Base-by-base conservation (phyloP, 2,113 vertebrate genomes). In the Mobula birostris region DNA sequence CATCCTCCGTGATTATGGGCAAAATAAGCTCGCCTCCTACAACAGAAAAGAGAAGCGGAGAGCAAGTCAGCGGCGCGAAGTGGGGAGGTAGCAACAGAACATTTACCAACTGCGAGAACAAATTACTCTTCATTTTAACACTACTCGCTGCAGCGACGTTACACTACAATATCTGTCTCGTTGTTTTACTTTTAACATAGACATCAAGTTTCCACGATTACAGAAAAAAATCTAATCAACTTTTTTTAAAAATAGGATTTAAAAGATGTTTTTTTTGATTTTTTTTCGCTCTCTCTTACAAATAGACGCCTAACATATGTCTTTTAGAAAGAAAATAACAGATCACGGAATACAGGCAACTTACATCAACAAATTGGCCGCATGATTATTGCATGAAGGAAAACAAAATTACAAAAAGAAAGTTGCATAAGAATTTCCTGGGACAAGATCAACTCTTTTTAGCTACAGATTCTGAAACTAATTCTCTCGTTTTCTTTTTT, bases 361-460 rank as follows among this genome's bases (percentile, higher is more conserved):
- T 98, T 98, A 98, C 98, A 98, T 98, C 97, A 98, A 98, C 97
- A 98, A 98, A 98, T 98, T 98, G 98, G 98, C 98, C 98, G 97
- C 98, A 98, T 98, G 98, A 98, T 98, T 98, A 98, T 98, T 98
- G 98, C 98, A 98, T 98, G 98, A 98, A 98, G 96, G 98, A 98
- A 98, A 88, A 74, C 72, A 97, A 98, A 98, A 98, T 98, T 97
- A 97, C 97, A 98, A 98, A 98, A 98, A 98, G 97, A 98, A 98
- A 98, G 98, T 98, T 98, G 98, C 97, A 98, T 98, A 98, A 98
- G 97, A 98, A 97, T 98, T 98, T 98, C 98, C 97, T 98, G 95
- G 96, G 95, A 97, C 96, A 96, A 96, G 95, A 97, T 97, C 96
- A 97, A 97, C 77, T 87, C 95, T 95, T 94, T 48, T 95, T 94